Percentiles rank a stretch among this genome's conserved stretches.
These are phyloP conservation scores for Parnassius glacialis DNA, from an alignment of 2,888 invertebrate genomes.

Conservation along the genomic window DNA sequence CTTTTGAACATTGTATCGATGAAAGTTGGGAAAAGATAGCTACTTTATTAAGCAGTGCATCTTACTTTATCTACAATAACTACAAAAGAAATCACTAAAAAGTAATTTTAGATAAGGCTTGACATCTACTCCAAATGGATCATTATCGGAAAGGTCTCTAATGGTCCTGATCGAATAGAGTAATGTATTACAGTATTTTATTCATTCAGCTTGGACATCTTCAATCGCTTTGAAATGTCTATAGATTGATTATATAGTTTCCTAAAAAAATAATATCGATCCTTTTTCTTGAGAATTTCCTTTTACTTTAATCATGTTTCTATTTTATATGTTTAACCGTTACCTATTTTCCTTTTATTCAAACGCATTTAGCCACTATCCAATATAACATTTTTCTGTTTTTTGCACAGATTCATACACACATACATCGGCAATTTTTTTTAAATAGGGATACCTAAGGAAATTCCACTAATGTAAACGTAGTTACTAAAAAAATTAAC, in stretches of 20 bases:
- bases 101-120: conserved; percentile 22
- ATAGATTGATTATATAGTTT: conserved; percentile 25
- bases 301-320: background rate
- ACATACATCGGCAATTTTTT: too few species aligned
- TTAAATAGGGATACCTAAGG: too few species aligned
- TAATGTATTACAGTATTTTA: conserved; percentile 29
- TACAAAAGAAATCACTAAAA: conserved; percentile 22
- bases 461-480: too few species aligned
- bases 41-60: conserved; percentile 2
- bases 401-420: too few species aligned
- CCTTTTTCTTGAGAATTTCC: background rate
- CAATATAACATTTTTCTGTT: too few species aligned
- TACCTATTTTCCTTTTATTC: too few species aligned
- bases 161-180: conserved; percentile 28
- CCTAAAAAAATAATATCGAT: background rate
- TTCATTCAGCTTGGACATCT: conserved; percentile 29
- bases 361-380: too few species aligned
- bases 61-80: conserved; percentile 8
- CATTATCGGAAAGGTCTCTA: conserved; percentile 30
- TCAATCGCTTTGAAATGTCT: conserved; percentile 31
- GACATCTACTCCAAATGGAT: conserved; percentile 25
- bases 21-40: conserved; percentile 9
- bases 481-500: too few species aligned
- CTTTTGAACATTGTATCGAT: conserved; percentile 9
- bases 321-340: too few species aligned